Evolutionary conservation across 2,797 vertebrate genomes (phyloP).

Genomic region (Sebastes matsubarae): DNA sequence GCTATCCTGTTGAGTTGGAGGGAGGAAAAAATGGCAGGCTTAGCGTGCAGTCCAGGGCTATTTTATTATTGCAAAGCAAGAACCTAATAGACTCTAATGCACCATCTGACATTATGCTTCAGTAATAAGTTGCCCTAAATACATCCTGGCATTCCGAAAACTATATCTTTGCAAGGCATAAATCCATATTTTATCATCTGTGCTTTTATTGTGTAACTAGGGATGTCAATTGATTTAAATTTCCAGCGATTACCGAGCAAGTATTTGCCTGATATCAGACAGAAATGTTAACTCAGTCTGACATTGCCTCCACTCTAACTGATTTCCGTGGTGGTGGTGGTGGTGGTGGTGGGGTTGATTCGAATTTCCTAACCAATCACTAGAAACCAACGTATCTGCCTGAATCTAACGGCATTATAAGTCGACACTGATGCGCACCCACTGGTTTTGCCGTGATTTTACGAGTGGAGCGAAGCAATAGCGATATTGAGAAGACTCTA

Average conservation of each 20-base stretch:
- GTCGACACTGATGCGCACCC: background rate
- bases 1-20: conserved; percentile 8
- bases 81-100: conserved; percentile 24
- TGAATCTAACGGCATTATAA: background rate
- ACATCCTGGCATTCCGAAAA: background rate
- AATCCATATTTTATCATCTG: conserved; percentile 17
- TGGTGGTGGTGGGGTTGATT: background rate
- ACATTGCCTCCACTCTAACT: background rate
- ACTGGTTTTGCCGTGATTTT: background rate
- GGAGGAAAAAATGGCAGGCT: conserved; percentile 9
- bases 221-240: conserved; percentile 1
- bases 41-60: background rate
- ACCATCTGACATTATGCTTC: conserved; percentile 8
- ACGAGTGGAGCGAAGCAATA: background rate
- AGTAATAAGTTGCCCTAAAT: conserved; percentile 1
- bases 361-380: background rate
- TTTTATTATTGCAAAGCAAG: conserved; percentile 25
- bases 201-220: background rate
- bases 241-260: background rate
- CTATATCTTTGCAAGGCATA: background rate
- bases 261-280: background rate
- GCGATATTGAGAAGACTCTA: background rate
- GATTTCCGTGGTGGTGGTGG: background rate
- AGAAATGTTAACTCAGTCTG: background rate
- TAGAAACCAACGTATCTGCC: background rate